Base-by-base conservation (phyloP, 2,888 invertebrate species). In the Rhimphoctona megacephalus region DNA sequence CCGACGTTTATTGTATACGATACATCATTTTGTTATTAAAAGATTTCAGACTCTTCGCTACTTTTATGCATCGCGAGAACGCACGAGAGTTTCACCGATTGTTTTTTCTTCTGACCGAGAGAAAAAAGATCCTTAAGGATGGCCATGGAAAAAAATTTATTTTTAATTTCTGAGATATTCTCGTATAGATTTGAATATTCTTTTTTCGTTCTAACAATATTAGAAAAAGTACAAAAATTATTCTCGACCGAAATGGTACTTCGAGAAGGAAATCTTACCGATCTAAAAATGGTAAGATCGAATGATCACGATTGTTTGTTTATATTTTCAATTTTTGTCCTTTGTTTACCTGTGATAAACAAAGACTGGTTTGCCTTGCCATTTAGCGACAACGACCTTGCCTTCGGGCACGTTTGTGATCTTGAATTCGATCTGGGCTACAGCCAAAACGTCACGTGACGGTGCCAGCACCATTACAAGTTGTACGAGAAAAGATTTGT, bases 361-460 rank as follows among this genome's bases (percentile, higher is more conserved):
- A 92, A 98, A 98, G 76, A 98, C 94, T 0, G 98, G 98, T 92
- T 97, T 98, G 81, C 97, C 97, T 90, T 97, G 95, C 98, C 98
- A 98, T 93, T 98, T 98, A 90, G 96, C 95, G 0, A 97, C 95
- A 77, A 95, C 91, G 83, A 95, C 96, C 88, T 95, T 95, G 33
- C 97, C 97, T 90, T 96, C 96, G 0, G 96, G 95, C 83, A 98
- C 96, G 87, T 96, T 96, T 9, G 92, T 93, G 61, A 98, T 94
- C 87, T 97, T 97, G 54, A 98, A 95, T 95, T 98, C 98, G 85
- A 97, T 96, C 89, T 96, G 95, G n/a, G 98, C 96, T 91, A 97
- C 85, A 2, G 98, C 98, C 67, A 97, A 92, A 5, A 97, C 96
- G 91, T 98, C 98, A 46, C 96, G 96, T 1, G 97, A 95, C 1